Evolutionary conservation across 2,797 vertebrate genomes (phyloP), one percentile per base, ranked within the genome.

Genomic region (Acridotheres tristis): DNA sequence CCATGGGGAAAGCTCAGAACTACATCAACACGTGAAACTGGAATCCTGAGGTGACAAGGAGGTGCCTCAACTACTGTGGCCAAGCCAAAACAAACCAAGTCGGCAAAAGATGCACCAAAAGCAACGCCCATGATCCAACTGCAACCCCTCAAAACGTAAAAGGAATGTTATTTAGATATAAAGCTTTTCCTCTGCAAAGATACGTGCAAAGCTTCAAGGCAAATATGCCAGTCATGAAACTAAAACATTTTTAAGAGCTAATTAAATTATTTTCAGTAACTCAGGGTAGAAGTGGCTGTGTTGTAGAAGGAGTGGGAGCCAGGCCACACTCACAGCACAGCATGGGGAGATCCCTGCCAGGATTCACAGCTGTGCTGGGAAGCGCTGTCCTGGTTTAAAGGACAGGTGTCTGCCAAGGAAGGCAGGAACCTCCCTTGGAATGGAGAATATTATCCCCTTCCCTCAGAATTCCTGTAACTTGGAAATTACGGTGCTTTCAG

Each of bases 41-140:
- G 36, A 91, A 88, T 84, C 93, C 93, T 88, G 89, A 90, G 40
- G 51, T 63, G 93, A 96, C 83, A 86, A 95, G 76, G 10, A 69
- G 66, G 58, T 90, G 90, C 79, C 86, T 89, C 95, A 92, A 16
- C 65, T 30, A 43, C 30, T 87, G 69, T 25, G 50, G 68, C 72
- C 93, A 95, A 72, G 91, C n/a, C 92, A 97, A 92, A 97, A 90
- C n/a, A 95, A 90, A 66, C 21, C 51, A 93, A 82, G 67, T 48
- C 89, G 90, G 29, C 75, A 68, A 90, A 93, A 92, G 80, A 85
- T 38, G 76, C 43, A 91, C 73, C 77, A 86, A 89, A 92, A 94
- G 94, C 88, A 94, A 83, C 53, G 82, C 73, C 88, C 89, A 42
- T 91, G 97, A 97, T 92, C 91, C 87, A 75, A 69, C 14, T 47